A percentile compares a stretch with the other conserved stretches of the same genome.
phyloP scores from a whole-genome alignment of 2,888 invertebrate genomes.

The Cheilosia impressa region DNA sequence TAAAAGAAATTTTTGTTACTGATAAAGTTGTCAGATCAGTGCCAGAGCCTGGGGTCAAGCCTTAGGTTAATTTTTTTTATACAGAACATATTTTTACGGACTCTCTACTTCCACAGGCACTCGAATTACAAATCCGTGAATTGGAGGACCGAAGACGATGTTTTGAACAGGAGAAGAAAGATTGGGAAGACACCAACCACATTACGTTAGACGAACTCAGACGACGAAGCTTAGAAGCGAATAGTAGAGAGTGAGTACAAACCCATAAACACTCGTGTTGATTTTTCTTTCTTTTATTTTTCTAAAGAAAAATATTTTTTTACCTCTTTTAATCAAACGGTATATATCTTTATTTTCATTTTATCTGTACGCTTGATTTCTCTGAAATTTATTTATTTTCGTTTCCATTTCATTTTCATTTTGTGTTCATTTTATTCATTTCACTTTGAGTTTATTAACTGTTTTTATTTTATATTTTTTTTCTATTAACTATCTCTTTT shows the following conservation, averaged over 20 bases:
- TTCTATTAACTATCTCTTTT: slow-evolving; percentile 42
- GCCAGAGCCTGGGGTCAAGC: too few species aligned
- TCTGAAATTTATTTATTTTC: slow-evolving; percentile 44
- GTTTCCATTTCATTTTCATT: slow-evolving; percentile 65
- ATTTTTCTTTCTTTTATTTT: slow-evolving; percentile 17
- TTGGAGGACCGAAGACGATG: slow-evolving; percentile 94
- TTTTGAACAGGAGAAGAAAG: slow-evolving; percentile 92
- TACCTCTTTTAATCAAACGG: slow-evolving; percentile 8
- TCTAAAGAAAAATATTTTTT: slow-evolving; percentile 2
- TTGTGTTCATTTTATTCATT: slow-evolving; percentile 53
- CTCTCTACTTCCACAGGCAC: slow-evolving; percentile 81
- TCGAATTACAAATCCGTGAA: slow-evolving; percentile 96
- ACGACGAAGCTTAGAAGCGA: slow-evolving; percentile 93
- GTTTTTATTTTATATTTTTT: not conserved
- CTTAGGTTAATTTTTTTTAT: too few species aligned
- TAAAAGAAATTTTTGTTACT: too few species aligned
- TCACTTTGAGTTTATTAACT: not conserved
- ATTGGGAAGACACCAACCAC: slow-evolving; percentile 96
- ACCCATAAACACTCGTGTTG: not conserved
- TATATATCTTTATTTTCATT: slow-evolving; percentile 24
- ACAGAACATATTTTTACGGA: not conserved
- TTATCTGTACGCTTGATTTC: slow-evolving; percentile 56
- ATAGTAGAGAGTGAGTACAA: slow-evolving; percentile 92
- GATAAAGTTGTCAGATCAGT: too few species aligned
- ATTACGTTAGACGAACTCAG: slow-evolving; percentile 95